These are phyloP conservation scores for Galerucella pusilla DNA, from an alignment of 2,888 invertebrate genomes.

Conservation along the genomic window DNA sequence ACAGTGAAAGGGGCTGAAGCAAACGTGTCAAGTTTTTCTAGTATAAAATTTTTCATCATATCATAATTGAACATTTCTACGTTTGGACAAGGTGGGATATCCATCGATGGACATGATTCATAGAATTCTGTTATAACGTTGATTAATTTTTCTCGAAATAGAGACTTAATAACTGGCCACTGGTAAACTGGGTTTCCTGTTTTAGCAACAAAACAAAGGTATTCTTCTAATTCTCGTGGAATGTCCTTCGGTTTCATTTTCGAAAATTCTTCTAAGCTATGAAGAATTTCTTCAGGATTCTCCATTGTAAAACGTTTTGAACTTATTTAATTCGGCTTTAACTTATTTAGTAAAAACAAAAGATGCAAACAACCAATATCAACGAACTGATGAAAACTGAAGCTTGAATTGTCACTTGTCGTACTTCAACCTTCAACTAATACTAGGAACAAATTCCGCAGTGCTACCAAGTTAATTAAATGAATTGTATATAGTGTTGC, in stretches of 20 bases:
- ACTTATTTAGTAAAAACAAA: conserved; percentile 41
- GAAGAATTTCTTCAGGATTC: conserved; percentile 86
- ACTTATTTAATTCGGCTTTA: conserved; percentile 27
- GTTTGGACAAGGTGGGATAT: conserved; percentile 89
- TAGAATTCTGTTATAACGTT: conserved; percentile 90
- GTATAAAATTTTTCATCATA: conserved; percentile 83
- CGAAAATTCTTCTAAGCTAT: conserved; percentile 85
- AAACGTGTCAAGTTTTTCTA: conserved; percentile 86
- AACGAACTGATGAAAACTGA: not conserved
- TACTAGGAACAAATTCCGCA: not conserved
- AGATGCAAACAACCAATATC: conserved; percentile 26
- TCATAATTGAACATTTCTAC: conserved; percentile 92
- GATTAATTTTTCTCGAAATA: conserved; percentile 88
- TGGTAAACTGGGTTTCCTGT: conserved; percentile 95
- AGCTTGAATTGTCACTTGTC: conserved; percentile 6
- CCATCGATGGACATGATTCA: conserved; percentile 79
- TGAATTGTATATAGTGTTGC: conserved; percentile 8
- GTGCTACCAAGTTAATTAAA: not conserved
- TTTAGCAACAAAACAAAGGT: conserved; percentile 89
- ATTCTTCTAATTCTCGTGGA: conserved; percentile 89
- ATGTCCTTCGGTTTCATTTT: conserved; percentile 82
- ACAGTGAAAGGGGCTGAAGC: conserved; percentile 95
- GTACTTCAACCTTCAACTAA: conserved; percentile 6
- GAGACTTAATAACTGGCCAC: conserved; percentile 87
- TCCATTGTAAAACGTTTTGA: conserved; percentile 71